Percentiles rank a stretch among this genome's conserved stretches.
phyloP scores from a whole-genome alignment of 2,113 vertebrate genomes.

The Oxyruncus cristatus region DNA sequence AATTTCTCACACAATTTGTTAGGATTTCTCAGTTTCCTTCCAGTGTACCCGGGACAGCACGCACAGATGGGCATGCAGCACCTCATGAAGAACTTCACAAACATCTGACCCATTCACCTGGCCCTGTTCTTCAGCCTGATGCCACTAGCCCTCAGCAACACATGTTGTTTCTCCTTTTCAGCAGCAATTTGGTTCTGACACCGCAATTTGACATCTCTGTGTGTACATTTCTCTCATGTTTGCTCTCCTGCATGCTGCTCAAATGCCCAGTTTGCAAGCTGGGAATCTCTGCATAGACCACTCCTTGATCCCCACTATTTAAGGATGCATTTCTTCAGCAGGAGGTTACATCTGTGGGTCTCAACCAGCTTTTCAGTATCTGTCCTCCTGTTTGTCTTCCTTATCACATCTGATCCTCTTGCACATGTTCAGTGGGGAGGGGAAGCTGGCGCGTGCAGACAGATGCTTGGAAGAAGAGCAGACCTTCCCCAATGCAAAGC shows the following conservation, averaged over 20 bases:
- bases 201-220: not conserved
- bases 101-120: not conserved
- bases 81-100: not conserved
- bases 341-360: not conserved
- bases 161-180: not conserved
- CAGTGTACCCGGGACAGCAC: not conserved
- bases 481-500: not conserved
- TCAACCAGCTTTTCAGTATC: not conserved
- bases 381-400: not conserved
- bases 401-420: not conserved
- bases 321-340: not conserved
- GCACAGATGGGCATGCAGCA: not conserved
- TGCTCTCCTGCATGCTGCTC: not conserved
- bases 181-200: not conserved
- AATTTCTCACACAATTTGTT: not conserved
- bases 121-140: not conserved
- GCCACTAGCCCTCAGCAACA: not conserved
- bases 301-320: not conserved
- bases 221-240: not conserved
- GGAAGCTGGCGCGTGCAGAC: not conserved
- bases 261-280: not conserved
- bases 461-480: not conserved
- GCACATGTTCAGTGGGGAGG: not conserved
- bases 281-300: not conserved
- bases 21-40: not conserved